phyloP scores from a whole-genome alignment of 2,113 vertebrate genomes.

The Crotalus viridis region DNA sequence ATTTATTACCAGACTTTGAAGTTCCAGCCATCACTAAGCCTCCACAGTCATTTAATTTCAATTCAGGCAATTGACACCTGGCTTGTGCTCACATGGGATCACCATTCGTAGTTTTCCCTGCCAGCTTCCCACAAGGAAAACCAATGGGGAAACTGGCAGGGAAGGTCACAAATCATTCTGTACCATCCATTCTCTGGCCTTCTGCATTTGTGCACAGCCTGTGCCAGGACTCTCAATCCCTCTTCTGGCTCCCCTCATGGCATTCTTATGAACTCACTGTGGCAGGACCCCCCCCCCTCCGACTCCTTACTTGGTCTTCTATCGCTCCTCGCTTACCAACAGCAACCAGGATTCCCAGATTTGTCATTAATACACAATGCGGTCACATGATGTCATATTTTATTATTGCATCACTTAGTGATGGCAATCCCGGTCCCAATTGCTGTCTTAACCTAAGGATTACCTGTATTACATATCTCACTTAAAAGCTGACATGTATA shows the following conservation, averaged over 20 bases:
- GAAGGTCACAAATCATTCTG: not conserved
- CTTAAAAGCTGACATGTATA: not conserved
- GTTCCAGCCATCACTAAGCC: not conserved
- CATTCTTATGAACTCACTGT: not conserved
- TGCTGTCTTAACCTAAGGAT: not conserved
- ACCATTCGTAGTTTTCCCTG: not conserved
- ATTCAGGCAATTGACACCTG: not conserved
- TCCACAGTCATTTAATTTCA: not conserved
- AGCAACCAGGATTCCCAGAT: not conserved
- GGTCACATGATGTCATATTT: not conserved
- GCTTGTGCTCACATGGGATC: not conserved
- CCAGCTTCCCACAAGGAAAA: not conserved
- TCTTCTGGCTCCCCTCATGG: not conserved
- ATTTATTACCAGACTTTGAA: not conserved
- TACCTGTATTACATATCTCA: not conserved
- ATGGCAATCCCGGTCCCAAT: not conserved
- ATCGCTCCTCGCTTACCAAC: not conserved
- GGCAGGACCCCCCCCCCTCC: not conserved
- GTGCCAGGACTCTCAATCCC: not conserved
- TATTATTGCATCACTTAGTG: not conserved
- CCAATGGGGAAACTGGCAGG: not conserved
- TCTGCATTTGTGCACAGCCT: not conserved
- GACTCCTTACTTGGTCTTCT: not conserved
- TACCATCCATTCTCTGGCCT: not conserved
- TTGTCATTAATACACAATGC: not conserved